phyloP scores from a whole-genome alignment of 1,140 invertebrate species.

The Ditylenchus dipsaci region DNA sequence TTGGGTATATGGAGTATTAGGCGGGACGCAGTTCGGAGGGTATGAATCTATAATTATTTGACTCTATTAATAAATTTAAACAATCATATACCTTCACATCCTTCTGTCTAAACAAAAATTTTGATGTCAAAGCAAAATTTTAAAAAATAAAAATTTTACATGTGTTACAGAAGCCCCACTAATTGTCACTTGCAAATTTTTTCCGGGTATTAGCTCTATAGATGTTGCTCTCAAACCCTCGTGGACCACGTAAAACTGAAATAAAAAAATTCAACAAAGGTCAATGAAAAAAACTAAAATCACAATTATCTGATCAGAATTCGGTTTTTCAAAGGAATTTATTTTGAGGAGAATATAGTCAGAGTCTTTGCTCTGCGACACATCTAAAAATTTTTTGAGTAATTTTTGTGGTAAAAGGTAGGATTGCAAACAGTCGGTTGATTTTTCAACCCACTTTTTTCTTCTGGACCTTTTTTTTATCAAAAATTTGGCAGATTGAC shows the following conservation, averaged over 20 bases:
- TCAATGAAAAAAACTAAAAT: neutral
- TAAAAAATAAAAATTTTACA: too few species aligned
- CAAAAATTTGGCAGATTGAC: too few species aligned
- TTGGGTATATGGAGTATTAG: neutral
- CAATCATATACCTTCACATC: neutral
- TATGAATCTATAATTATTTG: neutral
- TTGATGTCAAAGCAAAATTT: too few species aligned
- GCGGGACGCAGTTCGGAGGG: neutral
- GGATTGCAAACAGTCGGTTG: too few species aligned
- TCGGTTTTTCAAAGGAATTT: constrained; percentile 12
- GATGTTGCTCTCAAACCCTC: constrained; percentile 15
- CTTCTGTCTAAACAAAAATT: neutral
- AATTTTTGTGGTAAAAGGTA: too few species aligned
- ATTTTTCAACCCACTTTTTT: too few species aligned
- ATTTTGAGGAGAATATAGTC: constrained; percentile 25
- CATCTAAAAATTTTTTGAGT: too few species aligned
- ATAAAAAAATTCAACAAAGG: neutral
- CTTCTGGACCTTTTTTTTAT: too few species aligned
- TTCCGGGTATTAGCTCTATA: constrained; percentile 16
- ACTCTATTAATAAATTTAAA: too few species aligned
- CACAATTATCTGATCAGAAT: neutral
- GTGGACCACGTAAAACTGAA: constrained; percentile 17
- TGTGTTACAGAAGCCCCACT: constrained; percentile 16
- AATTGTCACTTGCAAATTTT: constrained; percentile 24
- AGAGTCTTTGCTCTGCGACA: constrained; percentile 1